Evolutionary conservation across 2,888 invertebrate genomes (phyloP).

Genomic region (Elysia crispata): DNA sequence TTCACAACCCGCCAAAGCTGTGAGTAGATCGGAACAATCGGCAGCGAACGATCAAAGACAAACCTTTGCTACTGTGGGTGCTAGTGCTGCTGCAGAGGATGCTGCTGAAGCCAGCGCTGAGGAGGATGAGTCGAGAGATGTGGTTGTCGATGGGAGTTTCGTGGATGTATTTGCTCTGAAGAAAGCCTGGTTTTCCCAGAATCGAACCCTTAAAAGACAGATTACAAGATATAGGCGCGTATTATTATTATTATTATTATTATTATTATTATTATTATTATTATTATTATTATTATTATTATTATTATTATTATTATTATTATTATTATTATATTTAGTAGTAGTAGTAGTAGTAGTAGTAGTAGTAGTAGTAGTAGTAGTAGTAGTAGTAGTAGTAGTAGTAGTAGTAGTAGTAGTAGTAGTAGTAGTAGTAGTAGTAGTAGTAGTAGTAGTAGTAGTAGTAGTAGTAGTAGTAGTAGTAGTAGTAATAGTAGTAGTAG

Average conservation of each 20-base stretch:
- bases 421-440: slow-evolving; percentile 9
- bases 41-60: too few relatives aligned
- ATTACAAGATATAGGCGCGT: not conserved
- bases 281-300: too few relatives aligned
- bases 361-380: slow-evolving; percentile 9
- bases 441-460: slow-evolving; percentile 4
- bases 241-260: too few relatives aligned
- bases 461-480: not conserved
- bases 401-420: slow-evolving; percentile 9
- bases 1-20: too few relatives aligned
- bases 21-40: too few relatives aligned
- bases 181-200: not conserved
- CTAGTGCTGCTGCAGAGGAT: not conserved
- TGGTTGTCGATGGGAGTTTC: too few relatives aligned
- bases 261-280: too few relatives aligned
- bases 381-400: slow-evolving; percentile 3
- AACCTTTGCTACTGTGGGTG: not conserved
- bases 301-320: too few relatives aligned
- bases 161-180: not conserved
- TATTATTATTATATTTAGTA: too few relatives aligned
- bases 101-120: not conserved
- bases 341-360: slow-evolving; percentile 3
- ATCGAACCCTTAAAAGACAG: not conserved
- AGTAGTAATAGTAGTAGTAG: not conserved
- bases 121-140: not conserved